A percentile compares a stretch with the other conserved stretches of the same genome.
phyloP scores from a whole-genome alignment of 2,888 invertebrate genomes.

The Harpalus rufipes region DNA sequence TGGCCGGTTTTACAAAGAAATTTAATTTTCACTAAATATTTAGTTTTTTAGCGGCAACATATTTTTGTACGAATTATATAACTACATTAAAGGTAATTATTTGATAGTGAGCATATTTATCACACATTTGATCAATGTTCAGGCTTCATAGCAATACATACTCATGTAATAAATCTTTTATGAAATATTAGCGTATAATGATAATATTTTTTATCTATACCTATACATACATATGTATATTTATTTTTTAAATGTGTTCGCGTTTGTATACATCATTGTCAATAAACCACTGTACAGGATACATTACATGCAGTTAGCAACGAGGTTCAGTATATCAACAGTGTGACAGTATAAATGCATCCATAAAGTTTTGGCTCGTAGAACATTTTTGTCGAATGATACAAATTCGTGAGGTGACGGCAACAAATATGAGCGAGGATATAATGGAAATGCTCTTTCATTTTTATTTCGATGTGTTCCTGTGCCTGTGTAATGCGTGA shows the following conservation, averaged over 20 bases:
- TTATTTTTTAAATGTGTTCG: slow-evolving; percentile 20
- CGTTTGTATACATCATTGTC: slow-evolving; percentile 45
- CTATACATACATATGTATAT: background rate
- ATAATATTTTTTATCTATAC: slow-evolving; percentile 38
- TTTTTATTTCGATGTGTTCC: background rate
- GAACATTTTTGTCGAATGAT: slow-evolving; percentile 39
- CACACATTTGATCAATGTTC: slow-evolving; percentile 27
- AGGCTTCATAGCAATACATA: background rate
- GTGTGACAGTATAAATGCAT: slow-evolving; percentile 28
- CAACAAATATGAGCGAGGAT: background rate
- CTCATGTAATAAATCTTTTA: slow-evolving; percentile 31
- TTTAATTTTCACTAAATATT: too few species aligned
- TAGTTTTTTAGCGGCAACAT: background rate
- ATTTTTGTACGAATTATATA: slow-evolving; percentile 19
- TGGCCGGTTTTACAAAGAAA: too few species aligned
- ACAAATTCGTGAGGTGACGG: background rate
- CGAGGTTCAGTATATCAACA: slow-evolving; percentile 22
- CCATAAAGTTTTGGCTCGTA: slow-evolving; percentile 39
- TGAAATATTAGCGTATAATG: slow-evolving; percentile 42
- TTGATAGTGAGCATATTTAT: slow-evolving; percentile 14
- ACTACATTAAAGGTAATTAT: slow-evolving; percentile 35
- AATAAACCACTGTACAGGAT: slow-evolving; percentile 42
- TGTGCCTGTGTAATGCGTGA: background rate
- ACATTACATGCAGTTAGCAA: slow-evolving; percentile 30
- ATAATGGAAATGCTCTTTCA: slow-evolving; percentile 54